Conservation (phyloP, 2,888 invertebrate genomes). For the Deroplatys truncata region DNA sequence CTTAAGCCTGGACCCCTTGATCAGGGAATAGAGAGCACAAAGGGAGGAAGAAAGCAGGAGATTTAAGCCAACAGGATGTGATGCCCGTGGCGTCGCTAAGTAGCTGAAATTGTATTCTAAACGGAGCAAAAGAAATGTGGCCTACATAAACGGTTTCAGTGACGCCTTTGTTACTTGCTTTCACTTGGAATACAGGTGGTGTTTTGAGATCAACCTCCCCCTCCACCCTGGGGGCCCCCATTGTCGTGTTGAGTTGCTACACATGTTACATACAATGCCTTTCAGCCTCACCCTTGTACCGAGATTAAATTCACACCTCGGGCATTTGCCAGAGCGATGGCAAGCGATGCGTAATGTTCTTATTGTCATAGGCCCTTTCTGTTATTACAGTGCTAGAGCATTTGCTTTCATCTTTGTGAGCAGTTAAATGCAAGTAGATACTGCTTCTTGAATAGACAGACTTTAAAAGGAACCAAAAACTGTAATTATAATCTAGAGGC, state of each 20-base stretch:
- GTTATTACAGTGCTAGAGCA: too few species aligned
- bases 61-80: neutral
- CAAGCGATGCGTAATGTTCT: too few species aligned
- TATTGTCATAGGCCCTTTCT: too few species aligned
- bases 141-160: neutral
- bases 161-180: neutral
- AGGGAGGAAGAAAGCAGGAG: neutral
- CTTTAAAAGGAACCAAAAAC: too few species aligned
- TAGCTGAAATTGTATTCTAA: neutral
- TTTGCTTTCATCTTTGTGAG: too few species aligned
- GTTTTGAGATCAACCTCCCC: neutral
- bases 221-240: neutral
- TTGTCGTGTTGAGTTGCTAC: neutral
- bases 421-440: too few species aligned
- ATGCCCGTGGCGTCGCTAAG: too few species aligned
- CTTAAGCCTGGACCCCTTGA: neutral
- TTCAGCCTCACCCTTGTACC: neutral
- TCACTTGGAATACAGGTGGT: neutral
- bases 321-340: neutral
- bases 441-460: too few species aligned
- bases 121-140: neutral
- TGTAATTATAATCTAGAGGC: too few species aligned
- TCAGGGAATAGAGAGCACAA: neutral
- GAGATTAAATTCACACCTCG: neutral
- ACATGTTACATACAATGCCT: neutral